phyloP scores from a whole-genome alignment of 2,888 invertebrate species.

The Selenia dentaria region DNA sequence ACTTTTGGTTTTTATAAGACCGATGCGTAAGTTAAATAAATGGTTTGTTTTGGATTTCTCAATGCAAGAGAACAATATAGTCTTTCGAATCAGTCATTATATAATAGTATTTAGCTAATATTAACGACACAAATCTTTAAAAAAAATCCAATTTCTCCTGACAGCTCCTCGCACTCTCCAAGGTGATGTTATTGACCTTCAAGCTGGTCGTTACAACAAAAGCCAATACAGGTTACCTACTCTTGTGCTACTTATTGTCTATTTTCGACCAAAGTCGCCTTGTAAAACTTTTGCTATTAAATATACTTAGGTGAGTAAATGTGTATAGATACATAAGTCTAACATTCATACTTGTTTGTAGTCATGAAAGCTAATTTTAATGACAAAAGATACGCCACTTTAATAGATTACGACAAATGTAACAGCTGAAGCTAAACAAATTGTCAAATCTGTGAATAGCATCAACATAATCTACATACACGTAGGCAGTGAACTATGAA shows the following conservation, averaged over 20 bases:
- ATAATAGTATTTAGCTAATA: no score
- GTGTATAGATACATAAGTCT: constrained; percentile 2
- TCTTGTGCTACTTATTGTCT: constrained; percentile 21
- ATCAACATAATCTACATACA: background rate
- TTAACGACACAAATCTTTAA: no score
- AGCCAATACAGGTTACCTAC: constrained; percentile 22
- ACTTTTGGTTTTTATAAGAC: no score
- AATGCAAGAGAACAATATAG: no score
- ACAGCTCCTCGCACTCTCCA: constrained; percentile 1
- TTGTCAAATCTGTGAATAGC: background rate
- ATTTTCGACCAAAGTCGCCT: constrained; percentile 26
- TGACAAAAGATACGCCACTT: background rate
- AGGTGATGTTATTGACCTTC: constrained; percentile 19
- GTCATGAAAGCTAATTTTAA: constrained; percentile 2
- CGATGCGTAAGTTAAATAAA: no score
- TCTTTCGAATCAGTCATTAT: no score
- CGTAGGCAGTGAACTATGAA: background rate
- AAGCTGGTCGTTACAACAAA: constrained; percentile 21
- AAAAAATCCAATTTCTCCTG: no score
- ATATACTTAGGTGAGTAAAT: background rate
- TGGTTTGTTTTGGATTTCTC: no score
- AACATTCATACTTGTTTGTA: background rate
- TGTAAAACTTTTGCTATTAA: constrained; percentile 2
- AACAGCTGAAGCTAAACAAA: background rate
- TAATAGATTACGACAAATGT: background rate